phyloP scores from a whole-genome alignment of 1,140 invertebrate species.

The Drosophila lacteicornis region DNA sequence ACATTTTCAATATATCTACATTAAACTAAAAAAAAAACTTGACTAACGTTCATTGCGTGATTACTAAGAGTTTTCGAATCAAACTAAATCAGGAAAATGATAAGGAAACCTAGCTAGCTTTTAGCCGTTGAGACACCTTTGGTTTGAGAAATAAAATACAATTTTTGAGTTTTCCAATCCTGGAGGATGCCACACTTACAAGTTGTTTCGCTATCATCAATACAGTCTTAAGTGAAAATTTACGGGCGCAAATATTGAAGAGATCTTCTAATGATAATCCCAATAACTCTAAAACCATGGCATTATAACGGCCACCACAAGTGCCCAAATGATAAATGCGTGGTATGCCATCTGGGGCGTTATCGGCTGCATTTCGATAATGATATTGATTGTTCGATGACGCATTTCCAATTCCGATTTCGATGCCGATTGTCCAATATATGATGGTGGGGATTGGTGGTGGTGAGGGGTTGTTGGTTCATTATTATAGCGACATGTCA shows the following conservation, averaged over 20 bases:
- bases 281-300: slow-evolving; percentile 91
- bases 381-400: slow-evolving; percentile 27
- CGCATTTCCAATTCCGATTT: slow-evolving; percentile 33
- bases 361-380: slow-evolving; percentile 66
- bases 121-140: slow-evolving; percentile 80
- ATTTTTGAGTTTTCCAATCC: slow-evolving; percentile 16
- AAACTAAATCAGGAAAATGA: slow-evolving; percentile 44
- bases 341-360: slow-evolving; percentile 90
- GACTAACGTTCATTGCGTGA: slow-evolving; percentile 75
- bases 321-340: slow-evolving; percentile 95
- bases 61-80: slow-evolving; percentile 19
- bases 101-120: slow-evolving; percentile 41
- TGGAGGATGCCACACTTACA: slow-evolving; percentile 76
- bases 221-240: slow-evolving; percentile 92
- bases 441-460: slow-evolving; percentile 32
- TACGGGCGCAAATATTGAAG: slow-evolving; percentile 91
- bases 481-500: slow-evolving; percentile 53
- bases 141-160: slow-evolving; percentile 52
- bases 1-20: slow-evolving; percentile 49
- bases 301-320: slow-evolving; percentile 93
- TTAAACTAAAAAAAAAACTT: slow-evolving; percentile 51
- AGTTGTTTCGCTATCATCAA: slow-evolving; percentile 92
- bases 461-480: slow-evolving; percentile 29
- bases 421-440: slow-evolving; percentile 38
- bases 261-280: slow-evolving; percentile 93